Percentiles rank a stretch among this genome's conserved stretches.
Evolutionary conservation across 2,888 invertebrate genomes (phyloP).

Genomic region (Meghimatium bilineatum): DNA sequence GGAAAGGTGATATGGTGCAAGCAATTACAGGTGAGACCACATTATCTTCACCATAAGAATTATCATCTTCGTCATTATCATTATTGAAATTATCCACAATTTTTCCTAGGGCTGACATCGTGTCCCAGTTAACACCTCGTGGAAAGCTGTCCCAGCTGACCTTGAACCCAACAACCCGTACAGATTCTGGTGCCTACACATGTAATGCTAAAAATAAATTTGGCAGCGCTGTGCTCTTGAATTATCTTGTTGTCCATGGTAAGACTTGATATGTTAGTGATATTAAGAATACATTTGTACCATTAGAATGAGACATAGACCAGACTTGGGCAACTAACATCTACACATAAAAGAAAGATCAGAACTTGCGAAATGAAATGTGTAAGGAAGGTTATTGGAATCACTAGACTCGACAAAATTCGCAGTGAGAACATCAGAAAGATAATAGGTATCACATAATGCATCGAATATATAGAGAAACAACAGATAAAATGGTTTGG

Average conservation of each 20-base stretch:
- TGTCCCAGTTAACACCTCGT: slow-evolving; percentile 61
- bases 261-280: slow-evolving; percentile 59
- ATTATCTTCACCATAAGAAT: background rate
- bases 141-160: slow-evolving; percentile 85
- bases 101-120: slow-evolving; percentile 55
- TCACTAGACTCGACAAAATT: too few relatives aligned
- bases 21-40: too few relatives aligned
- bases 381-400: too few relatives aligned
- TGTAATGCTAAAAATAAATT: slow-evolving; percentile 92
- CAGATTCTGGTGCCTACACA: slow-evolving; percentile 91
- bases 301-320: too few relatives aligned
- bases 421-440: too few relatives aligned
- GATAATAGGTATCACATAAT: too few relatives aligned
- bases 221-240: slow-evolving; percentile 92
- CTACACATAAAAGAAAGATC: too few relatives aligned
- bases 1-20: too few relatives aligned
- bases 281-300: background rate
- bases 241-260: slow-evolving; percentile 93
- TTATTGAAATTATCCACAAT: background rate
- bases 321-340: too few relatives aligned
- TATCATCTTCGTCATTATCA: background rate
- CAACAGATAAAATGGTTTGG: too few relatives aligned
- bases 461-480: too few relatives aligned
- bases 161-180: slow-evolving; percentile 88
- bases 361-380: too few relatives aligned